These are phyloP conservation scores for Lathamus discolor DNA, from an alignment of 2,113 vertebrate species.

Conservation along the genomic window DNA sequence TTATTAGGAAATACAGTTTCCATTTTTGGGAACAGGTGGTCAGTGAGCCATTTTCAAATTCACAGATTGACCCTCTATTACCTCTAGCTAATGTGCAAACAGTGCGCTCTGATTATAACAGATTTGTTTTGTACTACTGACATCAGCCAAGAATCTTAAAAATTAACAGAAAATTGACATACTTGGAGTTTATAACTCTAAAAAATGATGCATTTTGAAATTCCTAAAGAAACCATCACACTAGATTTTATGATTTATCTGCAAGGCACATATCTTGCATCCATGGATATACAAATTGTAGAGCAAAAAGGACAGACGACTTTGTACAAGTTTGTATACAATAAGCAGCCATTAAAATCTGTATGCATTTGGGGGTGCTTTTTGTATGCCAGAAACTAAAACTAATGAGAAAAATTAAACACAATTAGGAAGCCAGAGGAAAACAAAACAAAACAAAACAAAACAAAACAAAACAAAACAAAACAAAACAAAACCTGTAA, in stretches of 20 bases:
- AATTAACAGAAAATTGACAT: not conserved
- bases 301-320: not conserved
- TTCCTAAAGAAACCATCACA: not conserved
- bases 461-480: not conserved
- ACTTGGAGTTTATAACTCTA: not conserved
- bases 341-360: not conserved
- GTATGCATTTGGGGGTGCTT: not conserved
- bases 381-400: not conserved
- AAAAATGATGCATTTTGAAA: not conserved
- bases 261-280: not conserved
- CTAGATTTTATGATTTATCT: not conserved
- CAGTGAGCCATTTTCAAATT: not conserved
- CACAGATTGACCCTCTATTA: not conserved
- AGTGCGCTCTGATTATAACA: accelerated
- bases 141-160: not conserved
- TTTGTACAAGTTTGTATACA: not conserved
- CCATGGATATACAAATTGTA: not conserved
- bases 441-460: not conserved
- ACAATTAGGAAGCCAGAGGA: not conserved
- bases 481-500: not conserved
- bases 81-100: not conserved
- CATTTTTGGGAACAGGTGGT: not conserved
- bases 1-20: not conserved
- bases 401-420: not conserved
- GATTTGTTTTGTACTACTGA: not conserved